Base-by-base conservation (phyloP, 1,140 invertebrate genomes). In the Tachypleus tridentatus region DNA sequence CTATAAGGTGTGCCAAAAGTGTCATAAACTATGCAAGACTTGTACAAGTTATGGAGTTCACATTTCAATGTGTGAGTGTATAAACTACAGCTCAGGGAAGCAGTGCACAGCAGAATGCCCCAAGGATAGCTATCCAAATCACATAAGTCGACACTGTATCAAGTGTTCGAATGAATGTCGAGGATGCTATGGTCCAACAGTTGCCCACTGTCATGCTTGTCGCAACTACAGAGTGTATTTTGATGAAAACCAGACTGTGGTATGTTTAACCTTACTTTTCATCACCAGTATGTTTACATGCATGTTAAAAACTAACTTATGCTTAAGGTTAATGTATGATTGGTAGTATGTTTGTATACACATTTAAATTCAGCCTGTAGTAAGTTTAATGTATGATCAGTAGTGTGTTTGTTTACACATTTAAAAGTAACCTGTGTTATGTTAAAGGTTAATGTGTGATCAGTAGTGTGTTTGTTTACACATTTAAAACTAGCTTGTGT, bases 61-160 rank as follows among this genome's bases (percentile, higher is more conserved):
- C 70, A 69, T 73, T 62, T 72, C 76, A 52, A 77, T 79, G 5
- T 95, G 92, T 74, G 85, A 91, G 70, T 97, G 92, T 74, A 83
- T 84, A 5, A 85, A 85, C 57, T 95, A 88, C 73, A 89, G 89
- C 71, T 82, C 86, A 63, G 88, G 87, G 2, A 89, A 94, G 71
- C 89, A 92, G 72, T 97, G 93, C 73, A 91, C 93, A 74, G 87
- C 92, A 60, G 87, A 93, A 74, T 97, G 94, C 76, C 87, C 89
- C 0, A 73, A 80, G 1, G 89, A 93, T 63, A 84, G 93, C 72
- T 95, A 86, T 73, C 86, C 88, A 3, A 87, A 93, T 71, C 82
- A 87, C 48, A 77, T 78, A 3, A 83, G 81, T n/a, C 83, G 85
- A 66, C 80, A 85, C 68, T 95, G 92, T 74, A 81, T 87, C 6